phyloP scores from a whole-genome alignment of 2,888 invertebrate genomes.

The Copidosoma aretas region DNA sequence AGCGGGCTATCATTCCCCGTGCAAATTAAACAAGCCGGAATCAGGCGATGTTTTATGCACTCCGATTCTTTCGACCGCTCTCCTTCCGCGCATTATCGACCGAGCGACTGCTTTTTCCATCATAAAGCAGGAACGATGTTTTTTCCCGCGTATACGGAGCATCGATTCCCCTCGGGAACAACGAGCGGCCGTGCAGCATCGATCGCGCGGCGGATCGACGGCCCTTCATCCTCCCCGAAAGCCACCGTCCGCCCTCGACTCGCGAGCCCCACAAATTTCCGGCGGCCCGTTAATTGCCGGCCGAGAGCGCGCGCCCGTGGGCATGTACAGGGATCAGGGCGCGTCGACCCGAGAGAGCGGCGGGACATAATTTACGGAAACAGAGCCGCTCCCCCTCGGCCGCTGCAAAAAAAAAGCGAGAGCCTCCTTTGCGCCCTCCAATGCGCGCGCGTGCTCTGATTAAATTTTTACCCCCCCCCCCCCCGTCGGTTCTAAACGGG shows the following conservation, averaged over 20 bases:
- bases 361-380: constrained; percentile 52
- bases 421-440: neutral
- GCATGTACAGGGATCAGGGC: constrained; percentile 28
- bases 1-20: too few species aligned
- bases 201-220: too few species aligned
- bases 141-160: too few species aligned
- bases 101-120: too few species aligned
- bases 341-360: constrained; percentile 3
- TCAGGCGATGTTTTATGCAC: too few species aligned
- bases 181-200: too few species aligned
- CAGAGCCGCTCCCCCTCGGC: constrained; percentile 38
- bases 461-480: constrained; percentile 30
- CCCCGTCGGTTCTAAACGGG: neutral
- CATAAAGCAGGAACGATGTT: too few species aligned
- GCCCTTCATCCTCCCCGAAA: too few species aligned
- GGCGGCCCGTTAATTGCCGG: constrained; percentile 53
- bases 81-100: too few species aligned
- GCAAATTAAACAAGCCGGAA: too few species aligned
- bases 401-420: neutral
- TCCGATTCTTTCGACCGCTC: too few species aligned
- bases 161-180: too few species aligned
- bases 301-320: constrained; percentile 42
- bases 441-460: constrained; percentile 24
- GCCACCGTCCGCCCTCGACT: neutral
- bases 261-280: constrained; percentile 49